These are phyloP conservation scores for Penaeus chinensis DNA, from an alignment of 1,140 invertebrate genomes.

Conservation along the genomic window DNA sequence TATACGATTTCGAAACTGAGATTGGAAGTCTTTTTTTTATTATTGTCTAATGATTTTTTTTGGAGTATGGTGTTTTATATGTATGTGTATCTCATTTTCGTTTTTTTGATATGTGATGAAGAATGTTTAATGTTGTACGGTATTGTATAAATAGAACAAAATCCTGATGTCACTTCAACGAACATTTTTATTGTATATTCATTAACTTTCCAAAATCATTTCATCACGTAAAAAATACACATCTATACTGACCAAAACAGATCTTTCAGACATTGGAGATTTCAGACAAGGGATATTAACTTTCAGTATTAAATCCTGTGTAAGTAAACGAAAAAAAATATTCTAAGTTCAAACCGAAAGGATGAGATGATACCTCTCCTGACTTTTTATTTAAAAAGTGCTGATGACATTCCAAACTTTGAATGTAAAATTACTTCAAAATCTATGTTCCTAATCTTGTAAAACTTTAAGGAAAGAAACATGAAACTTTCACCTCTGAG, in stretches of 20 bases:
- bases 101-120: no score
- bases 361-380: neutral
- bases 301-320: no score
- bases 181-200: no score
- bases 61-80: neutral
- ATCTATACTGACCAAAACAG: no score
- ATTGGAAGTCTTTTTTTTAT: conserved; percentile 6
- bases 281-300: no score
- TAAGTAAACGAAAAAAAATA: neutral
- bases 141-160: no score
- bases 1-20: neutral
- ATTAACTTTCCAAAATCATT: no score
- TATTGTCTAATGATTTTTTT: neutral
- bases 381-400: conserved; percentile 9
- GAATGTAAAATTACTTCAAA: neutral
- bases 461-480: conserved; percentile 40
- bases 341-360: neutral
- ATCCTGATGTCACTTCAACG: no score
- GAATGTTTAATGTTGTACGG: no score
- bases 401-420: conserved; percentile 4
- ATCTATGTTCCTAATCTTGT: conserved; percentile 54
- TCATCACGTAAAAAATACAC: no score
- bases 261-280: no score
- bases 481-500: conserved; percentile 17
- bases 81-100: neutral